These are phyloP conservation scores for Pogonus chalceus DNA, from an alignment of 1,140 invertebrate genomes.

Conservation along the genomic window DNA sequence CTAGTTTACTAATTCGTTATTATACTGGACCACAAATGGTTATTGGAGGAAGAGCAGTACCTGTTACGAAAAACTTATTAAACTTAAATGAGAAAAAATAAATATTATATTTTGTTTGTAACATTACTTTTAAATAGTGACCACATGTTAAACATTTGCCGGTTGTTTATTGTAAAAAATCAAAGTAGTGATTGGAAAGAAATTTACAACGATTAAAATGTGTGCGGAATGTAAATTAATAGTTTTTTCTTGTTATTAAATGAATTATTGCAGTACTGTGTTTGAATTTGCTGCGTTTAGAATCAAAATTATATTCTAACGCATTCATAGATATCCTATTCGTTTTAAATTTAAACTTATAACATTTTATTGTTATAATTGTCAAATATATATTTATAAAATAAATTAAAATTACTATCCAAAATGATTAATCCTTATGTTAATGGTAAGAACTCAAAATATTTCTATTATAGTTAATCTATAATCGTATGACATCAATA, in stretches of 20 bases:
- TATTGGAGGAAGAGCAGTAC: constrained; percentile 21
- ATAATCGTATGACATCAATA: no score
- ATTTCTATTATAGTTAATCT: no score
- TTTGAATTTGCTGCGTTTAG: neutral
- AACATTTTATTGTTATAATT: no score
- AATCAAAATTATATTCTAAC: no score
- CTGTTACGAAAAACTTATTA: neutral
- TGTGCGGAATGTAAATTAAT: neutral
- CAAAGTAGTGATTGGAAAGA: neutral
- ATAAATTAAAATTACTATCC: no score
- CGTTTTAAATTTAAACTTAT: no score
- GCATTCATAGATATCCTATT: no score
- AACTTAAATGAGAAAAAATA: neutral
- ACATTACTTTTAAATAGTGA: neutral
- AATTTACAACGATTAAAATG: neutral
- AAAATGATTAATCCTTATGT: no score
- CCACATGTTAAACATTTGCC: neutral
- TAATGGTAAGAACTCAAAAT: no score
- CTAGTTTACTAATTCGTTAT: constrained; percentile 69
- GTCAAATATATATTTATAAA: no score
- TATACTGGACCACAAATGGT: constrained; percentile 51
- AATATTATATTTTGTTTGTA: neutral
- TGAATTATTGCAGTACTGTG: neutral
- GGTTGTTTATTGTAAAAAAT: neutral
- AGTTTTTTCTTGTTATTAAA: neutral